Base-by-base conservation (phyloP, 1,140 invertebrate species). In the Diachasma alloeum region DNA sequence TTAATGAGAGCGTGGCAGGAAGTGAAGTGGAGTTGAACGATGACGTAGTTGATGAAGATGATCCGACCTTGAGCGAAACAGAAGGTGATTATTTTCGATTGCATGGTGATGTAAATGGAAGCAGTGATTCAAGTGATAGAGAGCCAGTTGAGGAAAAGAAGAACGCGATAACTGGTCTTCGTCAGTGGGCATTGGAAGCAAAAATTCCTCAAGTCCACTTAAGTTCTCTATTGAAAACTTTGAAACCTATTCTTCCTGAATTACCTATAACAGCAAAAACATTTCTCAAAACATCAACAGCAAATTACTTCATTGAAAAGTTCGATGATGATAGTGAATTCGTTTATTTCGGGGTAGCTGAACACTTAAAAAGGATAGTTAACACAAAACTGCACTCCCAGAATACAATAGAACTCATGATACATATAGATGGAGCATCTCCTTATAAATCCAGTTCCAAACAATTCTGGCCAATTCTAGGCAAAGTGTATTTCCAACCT, bases 261-360 rank as follows among this genome's bases (percentile, higher is more conserved):
- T 37, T 37, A 9, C 36, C 36, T 37, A 9, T 9, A 37, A 37
- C 78, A 24, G 70, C 79, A 6, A 74, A 76, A 66, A 78, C 71
- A 0, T 80, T 80, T 80, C 46, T 80, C 17, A 24, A 70, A 22
- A 76, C 74, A 15, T 26, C 44, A 6, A 36, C 5, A 17, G 37
- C 70, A 11, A 70, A 63, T 37, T 78, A 74, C 39, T 11, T 75
- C 11, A 80, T 74, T 68, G 6, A 71, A 66, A 15, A n/a, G 6
- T 42, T n/a, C 11, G 56, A 19, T 42, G 48, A 17, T 0, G 36
- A 24, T 4, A 74, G 72, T 26, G 53, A 78, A 76, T 74, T 78
- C 22, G 76, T 76, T 0, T 76, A 67, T 68, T 74, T 80, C 53
- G 74, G 76, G 0, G 76, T 78, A 46, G 19, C 0, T 66, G 8